phyloP scores from a whole-genome alignment of 2,888 invertebrate species.

The Itoplectis maculator region DNA sequence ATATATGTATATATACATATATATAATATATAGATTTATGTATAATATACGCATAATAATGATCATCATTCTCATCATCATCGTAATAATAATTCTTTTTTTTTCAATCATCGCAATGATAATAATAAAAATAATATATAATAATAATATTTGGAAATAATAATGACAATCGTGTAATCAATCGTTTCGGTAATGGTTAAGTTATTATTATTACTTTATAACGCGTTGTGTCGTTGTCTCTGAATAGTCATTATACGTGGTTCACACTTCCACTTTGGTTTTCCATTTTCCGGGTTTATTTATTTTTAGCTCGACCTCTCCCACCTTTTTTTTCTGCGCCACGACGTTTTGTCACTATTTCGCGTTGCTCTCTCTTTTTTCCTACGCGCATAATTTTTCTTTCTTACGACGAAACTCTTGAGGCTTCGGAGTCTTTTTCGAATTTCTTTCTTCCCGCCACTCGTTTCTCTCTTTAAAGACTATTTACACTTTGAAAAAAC shows the following conservation, averaged over 20 bases:
- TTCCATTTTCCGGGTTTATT: slow-evolving; percentile 31
- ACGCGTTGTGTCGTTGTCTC: slow-evolving; percentile 85
- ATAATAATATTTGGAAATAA: slow-evolving; percentile 56
- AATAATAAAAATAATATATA: slow-evolving; percentile 33
- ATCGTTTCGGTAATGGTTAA: slow-evolving; percentile 65
- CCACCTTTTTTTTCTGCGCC: slow-evolving; percentile 3
- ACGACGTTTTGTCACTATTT: slow-evolving; percentile 31
- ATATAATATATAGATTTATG: slow-evolving; percentile 70
- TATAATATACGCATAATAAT: slow-evolving; percentile 66
- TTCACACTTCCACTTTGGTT: slow-evolving; percentile 56
- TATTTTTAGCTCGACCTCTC: slow-evolving; percentile 10
- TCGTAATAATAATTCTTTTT: slow-evolving; percentile 66
- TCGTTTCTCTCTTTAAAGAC: slow-evolving; percentile 57
- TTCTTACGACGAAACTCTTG: not conserved
- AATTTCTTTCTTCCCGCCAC: slow-evolving; percentile 26
- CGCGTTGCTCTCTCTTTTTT: slow-evolving; percentile 34
- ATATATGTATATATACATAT: slow-evolving; percentile 56
- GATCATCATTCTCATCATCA: slow-evolving; percentile 69
- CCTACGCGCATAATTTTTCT: slow-evolving; percentile 12
- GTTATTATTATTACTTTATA: slow-evolving; percentile 82
- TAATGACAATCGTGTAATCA: slow-evolving; percentile 64
- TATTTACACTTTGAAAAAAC: slow-evolving; percentile 76
- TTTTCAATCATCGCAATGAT: slow-evolving; percentile 62
- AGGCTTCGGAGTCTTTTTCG: not conserved
- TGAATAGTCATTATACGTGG: slow-evolving; percentile 81